Percentiles rank a stretch among this genome's conserved stretches.
phyloP scores from a whole-genome alignment of 2,797 vertebrate species.

The Danio jaintianensis region DNA sequence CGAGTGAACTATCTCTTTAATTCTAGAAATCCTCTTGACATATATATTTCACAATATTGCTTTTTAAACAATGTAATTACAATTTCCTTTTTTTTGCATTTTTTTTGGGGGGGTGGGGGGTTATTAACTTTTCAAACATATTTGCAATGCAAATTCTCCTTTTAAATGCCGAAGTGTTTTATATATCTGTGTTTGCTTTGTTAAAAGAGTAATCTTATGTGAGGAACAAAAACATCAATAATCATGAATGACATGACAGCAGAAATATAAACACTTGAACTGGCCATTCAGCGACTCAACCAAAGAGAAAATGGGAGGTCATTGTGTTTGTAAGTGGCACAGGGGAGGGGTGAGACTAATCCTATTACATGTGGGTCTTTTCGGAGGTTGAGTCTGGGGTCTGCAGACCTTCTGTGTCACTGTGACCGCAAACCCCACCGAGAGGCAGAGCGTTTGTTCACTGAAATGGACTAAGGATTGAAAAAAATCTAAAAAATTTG shows the following conservation, averaged over 20 bases:
- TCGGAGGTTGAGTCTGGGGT: conserved; percentile 51
- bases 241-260: conserved; percentile 33
- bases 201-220: not conserved
- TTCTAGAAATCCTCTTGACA: no score
- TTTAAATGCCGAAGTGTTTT: not conserved
- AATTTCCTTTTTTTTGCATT: no score
- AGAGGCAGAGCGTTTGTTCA: not conserved
- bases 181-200: conserved; percentile 14
- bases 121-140: no score
- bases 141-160: not conserved
- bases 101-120: no score
- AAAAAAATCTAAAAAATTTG: not conserved
- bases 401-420: conserved; percentile 43
- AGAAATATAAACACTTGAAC: conserved; percentile 37
- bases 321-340: conserved; percentile 59
- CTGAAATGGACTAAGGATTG: conserved; percentile 2
- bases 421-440: conserved; percentile 21
- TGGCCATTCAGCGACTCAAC: conserved; percentile 23
- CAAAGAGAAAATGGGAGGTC: conserved; percentile 45
- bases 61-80: no score
- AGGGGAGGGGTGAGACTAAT: conserved; percentile 56
- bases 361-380: conserved; percentile 55
- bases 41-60: no score
- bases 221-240: conserved; percentile 33
- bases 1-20: no score